phyloP scores from a whole-genome alignment of 2,113 vertebrate species.

The Tragelaphus scriptus region DNA sequence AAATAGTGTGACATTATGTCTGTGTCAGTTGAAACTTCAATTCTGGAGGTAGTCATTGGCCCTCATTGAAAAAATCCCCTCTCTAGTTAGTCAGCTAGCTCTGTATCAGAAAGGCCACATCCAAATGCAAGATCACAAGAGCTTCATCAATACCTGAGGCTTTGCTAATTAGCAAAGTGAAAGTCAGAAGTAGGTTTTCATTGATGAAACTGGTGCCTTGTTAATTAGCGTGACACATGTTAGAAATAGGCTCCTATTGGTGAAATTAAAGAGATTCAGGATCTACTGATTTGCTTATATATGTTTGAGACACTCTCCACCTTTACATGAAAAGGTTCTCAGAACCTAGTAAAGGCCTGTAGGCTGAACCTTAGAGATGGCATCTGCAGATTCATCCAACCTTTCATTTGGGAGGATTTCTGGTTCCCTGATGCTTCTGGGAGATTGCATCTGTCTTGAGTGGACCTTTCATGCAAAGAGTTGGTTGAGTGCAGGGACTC shows the following conservation, averaged over 20 bases:
- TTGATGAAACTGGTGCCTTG: constrained; percentile 33
- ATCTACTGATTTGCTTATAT: not conserved
- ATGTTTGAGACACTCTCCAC: not conserved
- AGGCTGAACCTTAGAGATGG: not conserved
- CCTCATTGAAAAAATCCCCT: not conserved
- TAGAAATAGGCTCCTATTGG: not conserved
- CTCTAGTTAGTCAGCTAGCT: not conserved
- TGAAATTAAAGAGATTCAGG: not conserved
- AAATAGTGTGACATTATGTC: not conserved
- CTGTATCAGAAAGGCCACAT: not conserved
- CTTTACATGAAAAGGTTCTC: not conserved
- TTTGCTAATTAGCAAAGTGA: constrained; percentile 52
- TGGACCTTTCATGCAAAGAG: not conserved
- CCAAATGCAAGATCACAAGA: constrained; percentile 3
- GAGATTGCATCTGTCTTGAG: not conserved
- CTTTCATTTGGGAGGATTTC: not conserved
- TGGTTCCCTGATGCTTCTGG: not conserved
- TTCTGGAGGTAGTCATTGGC: not conserved
- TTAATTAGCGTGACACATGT: not conserved
- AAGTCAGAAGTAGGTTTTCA: constrained; percentile 32
- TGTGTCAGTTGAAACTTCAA: not conserved
- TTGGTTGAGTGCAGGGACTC: not conserved
- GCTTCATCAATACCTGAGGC: constrained; percentile 10
- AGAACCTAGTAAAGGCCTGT: not conserved
- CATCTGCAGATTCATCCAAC: not conserved